These are phyloP conservation scores for Drosophila sp. DNA, from an alignment of 1,140 invertebrate genomes.

Conservation along the genomic window DNA sequence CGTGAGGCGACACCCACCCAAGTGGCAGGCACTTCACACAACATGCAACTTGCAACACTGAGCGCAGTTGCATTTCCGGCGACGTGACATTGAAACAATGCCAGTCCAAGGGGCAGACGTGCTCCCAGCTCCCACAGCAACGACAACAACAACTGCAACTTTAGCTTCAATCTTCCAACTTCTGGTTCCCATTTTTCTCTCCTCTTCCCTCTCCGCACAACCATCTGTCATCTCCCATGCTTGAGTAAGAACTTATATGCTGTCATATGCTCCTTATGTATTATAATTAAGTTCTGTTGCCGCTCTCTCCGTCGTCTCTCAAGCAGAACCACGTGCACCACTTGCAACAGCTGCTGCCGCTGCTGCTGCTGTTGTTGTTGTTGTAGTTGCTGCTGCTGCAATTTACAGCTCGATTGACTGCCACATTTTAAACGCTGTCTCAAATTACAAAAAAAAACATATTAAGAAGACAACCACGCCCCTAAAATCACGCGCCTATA, in stretches of 20 bases:
- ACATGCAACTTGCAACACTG: slow-evolving; percentile 27
- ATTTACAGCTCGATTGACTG: slow-evolving; percentile 81
- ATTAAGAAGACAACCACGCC: not conserved
- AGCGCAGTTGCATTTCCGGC: slow-evolving; percentile 47
- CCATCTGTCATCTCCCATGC: slow-evolving; percentile 3
- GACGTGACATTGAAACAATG: slow-evolving; percentile 80
- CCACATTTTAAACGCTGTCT: slow-evolving; percentile 63
- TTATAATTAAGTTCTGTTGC: slow-evolving; percentile 79
- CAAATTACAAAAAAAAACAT: slow-evolving; percentile 48
- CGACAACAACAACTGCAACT: slow-evolving; percentile 2
- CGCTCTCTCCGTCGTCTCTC: slow-evolving; percentile 33
- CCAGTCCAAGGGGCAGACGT: slow-evolving; percentile 16
- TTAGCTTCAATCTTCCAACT: not conserved
- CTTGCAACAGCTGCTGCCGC: slow-evolving; percentile 18
- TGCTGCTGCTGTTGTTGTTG: not conserved
- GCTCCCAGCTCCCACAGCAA: slow-evolving; percentile 10
- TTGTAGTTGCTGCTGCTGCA: slow-evolving; percentile 30
- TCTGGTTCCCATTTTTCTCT: not conserved
- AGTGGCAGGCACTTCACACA: slow-evolving; percentile 38
- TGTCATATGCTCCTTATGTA: slow-evolving; percentile 55
- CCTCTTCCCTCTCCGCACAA: not conserved
- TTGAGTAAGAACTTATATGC: slow-evolving; percentile 24
- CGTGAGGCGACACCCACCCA: slow-evolving; percentile 19
- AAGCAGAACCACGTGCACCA: slow-evolving; percentile 51
- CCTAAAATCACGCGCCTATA: not conserved